phyloP scores from a whole-genome alignment of 2,797 vertebrate species.

The Buceros bicornis region DNA sequence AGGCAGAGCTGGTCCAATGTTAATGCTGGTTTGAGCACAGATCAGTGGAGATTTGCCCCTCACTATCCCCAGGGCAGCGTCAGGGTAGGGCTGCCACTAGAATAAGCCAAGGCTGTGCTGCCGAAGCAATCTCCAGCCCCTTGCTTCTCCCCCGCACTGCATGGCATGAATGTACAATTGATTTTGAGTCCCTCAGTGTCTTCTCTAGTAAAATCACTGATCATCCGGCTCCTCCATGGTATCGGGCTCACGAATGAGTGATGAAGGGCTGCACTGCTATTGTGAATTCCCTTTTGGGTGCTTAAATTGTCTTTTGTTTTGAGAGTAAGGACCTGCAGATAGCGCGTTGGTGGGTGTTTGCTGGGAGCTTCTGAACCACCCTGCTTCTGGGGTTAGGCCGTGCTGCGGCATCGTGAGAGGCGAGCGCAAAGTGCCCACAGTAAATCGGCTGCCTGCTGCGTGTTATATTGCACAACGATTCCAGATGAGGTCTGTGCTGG shows the following conservation, averaged over 20 bases:
- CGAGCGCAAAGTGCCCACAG: neutral
- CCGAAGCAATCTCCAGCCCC: neutral
- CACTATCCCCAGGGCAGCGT: neutral
- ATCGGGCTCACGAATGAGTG: neutral
- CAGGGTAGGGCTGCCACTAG: neutral
- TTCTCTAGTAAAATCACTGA: neutral
- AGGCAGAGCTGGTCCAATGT: too few species aligned
- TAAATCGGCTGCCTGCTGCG: neutral
- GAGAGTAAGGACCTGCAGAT: neutral
- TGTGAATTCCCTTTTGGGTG: neutral
- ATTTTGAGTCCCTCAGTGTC: neutral
- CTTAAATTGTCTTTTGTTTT: neutral
- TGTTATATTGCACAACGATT: neutral
- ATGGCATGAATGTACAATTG: neutral
- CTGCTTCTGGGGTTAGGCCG: neutral
- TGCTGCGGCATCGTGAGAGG: neutral
- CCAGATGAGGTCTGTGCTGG: neutral
- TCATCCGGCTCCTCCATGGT: neutral
- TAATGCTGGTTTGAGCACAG: neutral
- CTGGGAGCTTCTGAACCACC: neutral
- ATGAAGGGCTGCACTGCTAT: neutral
- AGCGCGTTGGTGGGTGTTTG: neutral
- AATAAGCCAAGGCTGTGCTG: neutral
- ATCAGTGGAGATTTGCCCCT: neutral
- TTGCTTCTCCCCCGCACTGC: neutral